Evolutionary conservation across 2,888 invertebrate genomes (phyloP), one percentile per base, ranked within the genome.

Genomic region (Agrochola lota): DNA sequence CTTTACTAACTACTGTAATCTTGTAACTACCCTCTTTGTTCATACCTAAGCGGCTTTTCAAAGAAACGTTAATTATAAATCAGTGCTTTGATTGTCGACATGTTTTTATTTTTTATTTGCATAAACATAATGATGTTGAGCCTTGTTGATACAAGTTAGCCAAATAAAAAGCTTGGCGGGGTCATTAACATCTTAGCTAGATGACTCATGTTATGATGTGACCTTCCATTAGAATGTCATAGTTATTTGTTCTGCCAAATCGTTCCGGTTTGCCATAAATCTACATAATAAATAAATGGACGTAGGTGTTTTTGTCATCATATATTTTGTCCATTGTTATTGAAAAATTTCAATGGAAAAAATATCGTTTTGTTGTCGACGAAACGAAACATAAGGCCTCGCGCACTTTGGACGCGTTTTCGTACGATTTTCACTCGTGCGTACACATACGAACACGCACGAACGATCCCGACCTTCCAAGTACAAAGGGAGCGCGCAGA

Each of bases 161-260:
- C 4, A 59, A 66, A 70, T 78, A 62, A 71, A 71, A 70, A 26
- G 6, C n/a, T n/a, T 20, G 20, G 30, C 7, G 12, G 46, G 81
- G 57, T 79, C 79, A 46, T 46, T 78, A 35, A 73, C 81, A 79
- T 59, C n/a, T 35, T 57, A 64, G 15, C 20, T 17, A 1, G 30
- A 26, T 77, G 60, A 81, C n/a, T 67, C 60, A 60, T 75, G 17
- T n/a, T 15, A 23, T 62, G 26, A 67, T 15, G 60, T 72, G 69
- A 82, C 69, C 40, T 72, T 72, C 43, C 12, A 3, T 52, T 52
- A 46, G 20, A 52, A 71, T 67, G 43, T 15, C 63, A 1, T 11
- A 49, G 17, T 23, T 30, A 43, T 80, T 63, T 73, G 2, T 55
- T 78, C 17, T 35, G 43, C 17, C 1, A 60, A 78, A 49, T 23